phyloP scores from a whole-genome alignment of 2,888 invertebrate genomes.

The Apocheima hispidaria region DNA sequence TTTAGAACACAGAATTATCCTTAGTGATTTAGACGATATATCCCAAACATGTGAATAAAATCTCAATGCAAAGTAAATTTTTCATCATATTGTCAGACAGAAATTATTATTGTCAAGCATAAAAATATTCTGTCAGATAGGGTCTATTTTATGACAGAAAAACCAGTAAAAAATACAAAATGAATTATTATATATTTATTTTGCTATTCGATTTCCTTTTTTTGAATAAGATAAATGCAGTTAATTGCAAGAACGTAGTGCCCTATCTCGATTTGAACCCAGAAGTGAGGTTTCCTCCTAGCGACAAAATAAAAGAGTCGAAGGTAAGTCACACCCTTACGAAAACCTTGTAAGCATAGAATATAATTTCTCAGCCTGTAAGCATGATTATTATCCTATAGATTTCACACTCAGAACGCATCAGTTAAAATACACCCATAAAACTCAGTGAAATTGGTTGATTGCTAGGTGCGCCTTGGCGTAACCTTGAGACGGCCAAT shows the following conservation, averaged over 20 bases:
- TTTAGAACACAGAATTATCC: too few species aligned
- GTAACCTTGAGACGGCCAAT: too few species aligned
- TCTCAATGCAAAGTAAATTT: not conserved
- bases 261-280: slow-evolving; percentile 58
- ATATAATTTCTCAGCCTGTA: too few species aligned
- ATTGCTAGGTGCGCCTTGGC: too few species aligned
- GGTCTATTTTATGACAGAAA: slow-evolving; percentile 12
- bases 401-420: too few species aligned
- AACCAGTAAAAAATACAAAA: slow-evolving; percentile 18
- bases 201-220: slow-evolving; percentile 35
- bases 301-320: slow-evolving; percentile 38
- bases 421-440: too few species aligned
- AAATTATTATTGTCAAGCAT: not conserved
- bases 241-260: slow-evolving; percentile 50
- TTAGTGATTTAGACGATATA: too few species aligned
- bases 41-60: not conserved
- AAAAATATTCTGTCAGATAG: slow-evolving; percentile 3
- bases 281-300: slow-evolving; percentile 33
- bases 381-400: too few species aligned
- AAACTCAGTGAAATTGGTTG: too few species aligned
- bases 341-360: too few species aligned
- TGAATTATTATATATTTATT: slow-evolving; percentile 43
- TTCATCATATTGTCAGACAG: not conserved
- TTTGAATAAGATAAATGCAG: slow-evolving; percentile 29
- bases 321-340: slow-evolving; percentile 2